Percentiles rank a stretch among this genome's conserved stretches.
These are phyloP conservation scores for Buathra laborator DNA, from an alignment of 2,888 invertebrate genomes.

Conservation along the genomic window DNA sequence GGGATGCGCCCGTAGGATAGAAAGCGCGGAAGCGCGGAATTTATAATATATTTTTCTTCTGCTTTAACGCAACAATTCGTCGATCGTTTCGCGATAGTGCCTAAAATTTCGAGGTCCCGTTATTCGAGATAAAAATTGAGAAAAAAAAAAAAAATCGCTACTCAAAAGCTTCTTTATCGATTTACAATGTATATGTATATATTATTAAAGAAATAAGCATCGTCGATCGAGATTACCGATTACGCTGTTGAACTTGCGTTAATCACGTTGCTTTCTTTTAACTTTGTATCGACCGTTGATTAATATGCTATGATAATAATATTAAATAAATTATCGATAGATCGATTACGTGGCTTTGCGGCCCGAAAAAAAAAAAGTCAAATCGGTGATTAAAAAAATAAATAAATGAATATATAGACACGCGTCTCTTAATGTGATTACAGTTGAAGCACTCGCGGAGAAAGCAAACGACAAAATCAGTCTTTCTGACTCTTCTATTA, in stretches of 20 bases:
- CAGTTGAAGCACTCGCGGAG: not conserved
- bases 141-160: conserved; percentile 3
- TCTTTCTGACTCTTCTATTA: conserved; percentile 35
- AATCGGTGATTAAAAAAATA: not conserved
- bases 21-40: not conserved
- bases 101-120: conserved; percentile 7
- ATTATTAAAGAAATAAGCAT: conserved; percentile 19
- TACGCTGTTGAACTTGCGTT: not conserved
- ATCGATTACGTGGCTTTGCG: conserved; percentile 4
- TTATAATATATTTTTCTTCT: conserved; percentile 23
- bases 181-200: conserved; percentile 44
- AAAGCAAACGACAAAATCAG: conserved; percentile 13
- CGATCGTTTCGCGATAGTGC: conserved; percentile 1
- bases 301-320: conserved; percentile 17
- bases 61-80: conserved; percentile 25
- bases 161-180: conserved; percentile 34
- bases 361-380: not conserved
- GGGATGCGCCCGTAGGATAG: not conserved
- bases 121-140: not conserved
- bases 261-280: conserved; percentile 35
- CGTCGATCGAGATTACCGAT: conserved; percentile 20
- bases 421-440: not conserved
- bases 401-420: not conserved
- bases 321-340: conserved; percentile 9
- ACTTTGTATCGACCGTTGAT: conserved; percentile 41